A percentile compares a stretch with the other conserved stretches of the same genome.
phyloP scores from a whole-genome alignment of 2,797 vertebrate species.

The Pagetopsis macropterus region DNA sequence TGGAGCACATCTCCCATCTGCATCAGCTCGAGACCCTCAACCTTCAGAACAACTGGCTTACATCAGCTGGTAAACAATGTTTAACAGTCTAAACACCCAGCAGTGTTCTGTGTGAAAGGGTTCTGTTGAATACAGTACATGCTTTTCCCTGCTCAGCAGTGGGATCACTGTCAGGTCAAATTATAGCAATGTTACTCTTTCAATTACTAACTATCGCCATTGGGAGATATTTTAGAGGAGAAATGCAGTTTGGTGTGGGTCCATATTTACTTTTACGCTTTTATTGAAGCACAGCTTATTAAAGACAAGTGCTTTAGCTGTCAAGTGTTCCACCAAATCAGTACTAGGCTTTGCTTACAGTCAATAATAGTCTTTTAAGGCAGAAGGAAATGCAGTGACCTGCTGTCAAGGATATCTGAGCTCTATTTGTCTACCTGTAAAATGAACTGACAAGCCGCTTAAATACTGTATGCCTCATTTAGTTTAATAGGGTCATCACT shows the following conservation, averaged over 20 bases:
- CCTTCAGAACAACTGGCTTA: conserved; percentile 96
- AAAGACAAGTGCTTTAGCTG: background rate
- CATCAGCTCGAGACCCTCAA: conserved; percentile 93
- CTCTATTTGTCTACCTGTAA: too few relatives aligned
- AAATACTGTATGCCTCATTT: too few relatives aligned
- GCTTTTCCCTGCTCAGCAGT: background rate
- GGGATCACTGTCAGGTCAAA: background rate
- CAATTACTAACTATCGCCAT: background rate
- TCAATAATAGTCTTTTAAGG: background rate
- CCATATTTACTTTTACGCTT: background rate
- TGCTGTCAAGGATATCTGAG: background rate
- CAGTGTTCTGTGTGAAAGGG: background rate
- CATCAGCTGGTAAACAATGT: conserved; percentile 87
- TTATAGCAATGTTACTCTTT: background rate
- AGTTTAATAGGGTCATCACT: background rate
- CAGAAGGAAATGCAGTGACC: background rate
- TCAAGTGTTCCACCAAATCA: background rate
- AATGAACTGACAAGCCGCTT: too few relatives aligned
- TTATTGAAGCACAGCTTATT: too few relatives aligned
- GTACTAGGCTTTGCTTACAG: background rate
- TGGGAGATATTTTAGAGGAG: background rate
- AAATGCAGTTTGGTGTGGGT: background rate
- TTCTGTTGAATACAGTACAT: too few relatives aligned
- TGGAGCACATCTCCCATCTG: conserved; percentile 89
- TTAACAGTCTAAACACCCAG: conserved; percentile 23